These are phyloP conservation scores for Paracanthobrama guichenoti DNA, from an alignment of 2,113 vertebrate species.

Conservation along the genomic window DNA sequence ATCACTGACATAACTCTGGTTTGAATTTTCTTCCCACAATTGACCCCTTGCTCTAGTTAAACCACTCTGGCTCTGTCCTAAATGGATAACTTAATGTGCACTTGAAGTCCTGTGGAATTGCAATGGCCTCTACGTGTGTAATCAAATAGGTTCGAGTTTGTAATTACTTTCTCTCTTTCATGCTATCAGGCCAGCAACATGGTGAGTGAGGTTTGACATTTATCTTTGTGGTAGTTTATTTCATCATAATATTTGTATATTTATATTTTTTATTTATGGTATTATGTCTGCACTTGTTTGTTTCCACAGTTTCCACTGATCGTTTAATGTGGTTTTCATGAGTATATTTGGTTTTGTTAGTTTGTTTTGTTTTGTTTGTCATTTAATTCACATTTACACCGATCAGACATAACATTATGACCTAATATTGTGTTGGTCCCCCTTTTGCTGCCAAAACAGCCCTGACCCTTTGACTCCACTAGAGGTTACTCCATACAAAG, in stretches of 20 bases:
- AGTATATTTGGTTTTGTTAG: not conserved
- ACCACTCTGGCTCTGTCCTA: not conserved
- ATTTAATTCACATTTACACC: not conserved
- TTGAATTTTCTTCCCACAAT: not conserved
- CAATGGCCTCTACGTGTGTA: not conserved
- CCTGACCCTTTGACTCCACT: too few relatives aligned
- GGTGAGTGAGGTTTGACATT: conserved; percentile 83
- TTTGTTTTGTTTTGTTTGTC: not conserved
- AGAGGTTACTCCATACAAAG: too few relatives aligned
- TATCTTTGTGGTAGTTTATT: conserved; percentile 22
- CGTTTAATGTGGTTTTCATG: not conserved
- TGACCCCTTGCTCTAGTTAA: not conserved
- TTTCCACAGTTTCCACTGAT: conserved; percentile 3
- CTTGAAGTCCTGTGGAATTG: not conserved
- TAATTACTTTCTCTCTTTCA: conserved; percentile 79
- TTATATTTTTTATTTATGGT: not conserved
- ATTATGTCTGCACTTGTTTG: not conserved
- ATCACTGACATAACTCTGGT: not conserved
- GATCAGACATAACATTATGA: too few relatives aligned
- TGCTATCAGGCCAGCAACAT: conserved; percentile 99
- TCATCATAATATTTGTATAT: not conserved
- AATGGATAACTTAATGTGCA: not conserved
- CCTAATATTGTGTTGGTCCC: too few relatives aligned
- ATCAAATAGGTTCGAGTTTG: not conserved
- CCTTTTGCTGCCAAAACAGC: too few relatives aligned